A percentile compares a stretch with the other conserved stretches of the same genome.
These are phyloP conservation scores for Pammene fasciana DNA, from an alignment of 2,888 invertebrate species.

Conservation along the genomic window DNA sequence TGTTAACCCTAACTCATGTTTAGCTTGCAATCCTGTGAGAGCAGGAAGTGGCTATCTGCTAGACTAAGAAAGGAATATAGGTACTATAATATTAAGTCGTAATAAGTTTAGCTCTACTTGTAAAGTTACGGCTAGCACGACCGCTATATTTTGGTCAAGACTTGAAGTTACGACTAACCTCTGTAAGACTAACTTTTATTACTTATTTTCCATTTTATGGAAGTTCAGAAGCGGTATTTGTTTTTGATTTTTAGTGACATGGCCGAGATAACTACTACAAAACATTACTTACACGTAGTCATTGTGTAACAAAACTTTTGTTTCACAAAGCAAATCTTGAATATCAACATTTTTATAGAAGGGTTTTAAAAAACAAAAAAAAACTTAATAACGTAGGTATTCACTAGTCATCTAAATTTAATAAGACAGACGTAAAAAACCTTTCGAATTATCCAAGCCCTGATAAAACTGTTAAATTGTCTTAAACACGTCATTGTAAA, in stretches of 20 bases:
- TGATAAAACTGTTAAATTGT: too few species aligned
- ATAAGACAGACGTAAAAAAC: too few species aligned
- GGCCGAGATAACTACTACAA: not conserved
- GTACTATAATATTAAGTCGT: not conserved
- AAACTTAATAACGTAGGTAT: too few species aligned
- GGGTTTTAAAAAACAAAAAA: too few species aligned
- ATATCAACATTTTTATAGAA: too few species aligned
- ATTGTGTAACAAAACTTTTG: too few species aligned
- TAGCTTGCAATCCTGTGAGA: not conserved
- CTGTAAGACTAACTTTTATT: not conserved
- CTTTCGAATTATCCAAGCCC: too few species aligned
- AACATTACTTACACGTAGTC: not conserved
- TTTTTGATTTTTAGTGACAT: not conserved
- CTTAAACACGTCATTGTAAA: too few species aligned
- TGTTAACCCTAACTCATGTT: not conserved
- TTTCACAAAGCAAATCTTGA: too few species aligned
- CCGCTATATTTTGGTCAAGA: not conserved
- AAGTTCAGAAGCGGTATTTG: not conserved
- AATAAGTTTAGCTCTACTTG: slow-evolving; percentile 12
- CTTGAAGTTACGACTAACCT: slow-evolving; percentile 11
- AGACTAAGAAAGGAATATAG: not conserved
- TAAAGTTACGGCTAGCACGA: not conserved
- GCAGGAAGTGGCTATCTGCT: not conserved
- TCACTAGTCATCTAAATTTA: too few species aligned
- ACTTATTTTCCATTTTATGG: not conserved